These are phyloP conservation scores for Chesias legatella DNA, from an alignment of 2,888 invertebrate genomes.

Conservation along the genomic window DNA sequence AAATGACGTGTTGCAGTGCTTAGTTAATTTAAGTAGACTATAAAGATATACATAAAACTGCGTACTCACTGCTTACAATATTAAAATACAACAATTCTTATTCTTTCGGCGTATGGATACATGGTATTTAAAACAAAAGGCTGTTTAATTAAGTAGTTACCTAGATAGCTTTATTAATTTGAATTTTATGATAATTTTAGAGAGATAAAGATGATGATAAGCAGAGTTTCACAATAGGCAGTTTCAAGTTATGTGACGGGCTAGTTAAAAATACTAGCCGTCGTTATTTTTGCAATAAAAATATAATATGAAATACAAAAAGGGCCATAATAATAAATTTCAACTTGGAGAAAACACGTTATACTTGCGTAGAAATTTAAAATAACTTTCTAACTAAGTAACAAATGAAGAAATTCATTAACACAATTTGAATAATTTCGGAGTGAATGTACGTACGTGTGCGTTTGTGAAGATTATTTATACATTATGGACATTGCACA, in stretches of 20 bases:
- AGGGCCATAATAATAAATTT: slow-evolving; percentile 22
- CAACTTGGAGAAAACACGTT: slow-evolving; percentile 16
- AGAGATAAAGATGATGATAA: slow-evolving; percentile 34
- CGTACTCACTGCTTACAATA: slow-evolving; percentile 46
- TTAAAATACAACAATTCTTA: slow-evolving; percentile 43
- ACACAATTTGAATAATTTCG: not conserved
- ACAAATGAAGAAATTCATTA: slow-evolving; percentile 1
- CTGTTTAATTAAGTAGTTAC: slow-evolving; percentile 40
- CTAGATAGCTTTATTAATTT: slow-evolving; percentile 39
- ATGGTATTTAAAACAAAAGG: slow-evolving; percentile 32
- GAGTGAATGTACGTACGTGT: too few species aligned
- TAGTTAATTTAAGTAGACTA: slow-evolving; percentile 57
- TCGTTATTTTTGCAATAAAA: slow-evolving; percentile 29
- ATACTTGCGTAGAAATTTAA: slow-evolving; percentile 2
- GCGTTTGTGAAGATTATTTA: too few species aligned
- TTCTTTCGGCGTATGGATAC: slow-evolving; percentile 34
- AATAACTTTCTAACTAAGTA: slow-evolving; percentile 15
- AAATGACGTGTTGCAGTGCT: slow-evolving; percentile 56
- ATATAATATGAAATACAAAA: slow-evolving; percentile 18
- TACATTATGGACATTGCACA: too few species aligned
- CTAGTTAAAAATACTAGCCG: slow-evolving; percentile 21
- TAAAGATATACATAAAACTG: slow-evolving; percentile 58
- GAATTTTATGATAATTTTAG: slow-evolving; percentile 40
- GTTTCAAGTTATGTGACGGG: slow-evolving; percentile 29
- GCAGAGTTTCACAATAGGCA: slow-evolving; percentile 37